These are phyloP conservation scores for Turnix velox DNA, from an alignment of 2,113 vertebrate genomes.

Conservation along the genomic window DNA sequence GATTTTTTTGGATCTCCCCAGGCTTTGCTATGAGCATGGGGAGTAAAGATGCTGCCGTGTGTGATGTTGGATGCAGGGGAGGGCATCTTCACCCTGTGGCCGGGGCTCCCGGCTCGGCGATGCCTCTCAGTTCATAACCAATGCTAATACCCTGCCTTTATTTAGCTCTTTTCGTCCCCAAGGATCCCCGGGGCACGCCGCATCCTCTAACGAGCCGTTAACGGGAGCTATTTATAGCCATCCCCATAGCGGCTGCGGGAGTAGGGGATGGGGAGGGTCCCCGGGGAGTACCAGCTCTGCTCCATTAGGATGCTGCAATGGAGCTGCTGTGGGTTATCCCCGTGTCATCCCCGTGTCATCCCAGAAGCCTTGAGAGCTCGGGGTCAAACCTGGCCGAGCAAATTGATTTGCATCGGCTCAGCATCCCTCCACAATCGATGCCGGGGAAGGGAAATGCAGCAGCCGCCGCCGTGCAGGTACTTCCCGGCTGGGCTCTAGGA, in stretches of 20 bases:
- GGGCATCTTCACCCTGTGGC: background rate
- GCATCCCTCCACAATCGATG: background rate
- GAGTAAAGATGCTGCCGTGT: background rate
- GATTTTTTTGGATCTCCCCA: rapidly evolving
- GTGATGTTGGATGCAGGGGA: background rate
- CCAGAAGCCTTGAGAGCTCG: background rate
- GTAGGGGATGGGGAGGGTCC: background rate
- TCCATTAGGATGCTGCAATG: background rate
- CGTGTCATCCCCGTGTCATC: no score
- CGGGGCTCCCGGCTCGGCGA: background rate
- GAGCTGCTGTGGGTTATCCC: background rate
- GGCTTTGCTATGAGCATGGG: rapidly evolving
- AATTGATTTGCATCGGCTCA: background rate
- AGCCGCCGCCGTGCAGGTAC: background rate
- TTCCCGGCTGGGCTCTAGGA: background rate
- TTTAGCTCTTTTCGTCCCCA: conserved; percentile 1
- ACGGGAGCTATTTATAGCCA: background rate
- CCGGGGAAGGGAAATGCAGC: background rate
- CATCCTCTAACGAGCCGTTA: background rate
- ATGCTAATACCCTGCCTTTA: background rate
- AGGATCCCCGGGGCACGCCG: background rate
- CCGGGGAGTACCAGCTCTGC: background rate
- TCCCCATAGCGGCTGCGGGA: background rate
- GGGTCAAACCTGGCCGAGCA: background rate
- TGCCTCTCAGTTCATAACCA: background rate